Evolutionary conservation across 2,113 vertebrate species (phyloP).

Genomic region (Cygnus atratus): DNA sequence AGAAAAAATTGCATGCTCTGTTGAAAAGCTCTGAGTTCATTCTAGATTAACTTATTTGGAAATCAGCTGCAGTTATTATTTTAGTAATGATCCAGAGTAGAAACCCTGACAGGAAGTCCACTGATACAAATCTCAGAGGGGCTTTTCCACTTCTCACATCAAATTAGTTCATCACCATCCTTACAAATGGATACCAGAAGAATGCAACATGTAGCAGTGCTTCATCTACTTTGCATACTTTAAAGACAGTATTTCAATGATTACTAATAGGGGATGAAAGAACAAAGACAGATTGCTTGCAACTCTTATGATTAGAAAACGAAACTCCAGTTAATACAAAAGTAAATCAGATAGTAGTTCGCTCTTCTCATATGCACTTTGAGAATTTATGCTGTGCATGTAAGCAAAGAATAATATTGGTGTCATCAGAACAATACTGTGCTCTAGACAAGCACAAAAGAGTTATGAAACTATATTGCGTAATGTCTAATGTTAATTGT

Average conservation of each 20-base stretch:
- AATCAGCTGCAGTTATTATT: not conserved
- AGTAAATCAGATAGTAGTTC: conserved; percentile 15
- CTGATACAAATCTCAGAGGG: not conserved
- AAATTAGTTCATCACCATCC: not conserved
- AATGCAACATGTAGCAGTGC: not conserved
- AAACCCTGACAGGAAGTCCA: not conserved
- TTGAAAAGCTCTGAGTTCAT: not conserved
- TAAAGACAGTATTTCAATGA: not conserved
- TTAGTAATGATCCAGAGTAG: not conserved
- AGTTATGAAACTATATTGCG: not conserved
- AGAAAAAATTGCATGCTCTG: not conserved
- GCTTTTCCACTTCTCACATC: not conserved
- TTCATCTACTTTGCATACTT: not conserved
- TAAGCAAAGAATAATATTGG: not conserved
- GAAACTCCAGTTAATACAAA: not conserved
- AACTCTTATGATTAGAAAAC: not conserved
- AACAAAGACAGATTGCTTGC: not conserved
- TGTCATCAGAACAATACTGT: conserved; percentile 10
- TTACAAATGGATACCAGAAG: not conserved
- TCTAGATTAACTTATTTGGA: not conserved
- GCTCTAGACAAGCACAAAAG: not conserved
- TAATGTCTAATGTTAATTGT: conserved; percentile 17
- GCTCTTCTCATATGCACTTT: not conserved
- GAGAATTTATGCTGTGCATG: not conserved
- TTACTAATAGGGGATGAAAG: not conserved